Evolutionary conservation across 1,140 invertebrate genomes (phyloP).

Genomic region (Hirudo medicinalis): DNA sequence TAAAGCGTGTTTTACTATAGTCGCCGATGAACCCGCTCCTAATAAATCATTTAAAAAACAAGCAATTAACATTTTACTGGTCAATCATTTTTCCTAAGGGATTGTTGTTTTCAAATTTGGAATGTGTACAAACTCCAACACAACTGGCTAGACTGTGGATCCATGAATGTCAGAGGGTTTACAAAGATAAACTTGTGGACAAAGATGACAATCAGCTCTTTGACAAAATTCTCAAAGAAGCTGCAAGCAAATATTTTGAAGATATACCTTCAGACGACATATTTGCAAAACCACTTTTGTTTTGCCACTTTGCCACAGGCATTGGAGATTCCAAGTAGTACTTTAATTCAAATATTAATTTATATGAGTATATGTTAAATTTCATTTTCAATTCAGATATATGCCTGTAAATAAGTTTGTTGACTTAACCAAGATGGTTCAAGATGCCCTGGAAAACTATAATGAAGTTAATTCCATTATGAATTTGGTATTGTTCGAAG

Average conservation of each 20-base stretch:
- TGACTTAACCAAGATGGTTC: constrained; percentile 63
- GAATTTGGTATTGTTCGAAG: constrained; percentile 91
- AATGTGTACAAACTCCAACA: constrained; percentile 61
- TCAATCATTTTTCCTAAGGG: constrained; percentile 55
- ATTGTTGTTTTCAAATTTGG: constrained; percentile 71
- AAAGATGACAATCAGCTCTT: constrained; percentile 81
- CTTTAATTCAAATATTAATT: constrained; percentile 3
- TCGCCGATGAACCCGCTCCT: too few species aligned
- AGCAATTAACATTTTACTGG: too few species aligned
- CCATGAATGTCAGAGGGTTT: constrained; percentile 81
- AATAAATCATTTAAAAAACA: too few species aligned
- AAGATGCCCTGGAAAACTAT: constrained; percentile 78
- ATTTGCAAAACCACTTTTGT: constrained; percentile 73
- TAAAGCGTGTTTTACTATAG: not conserved
- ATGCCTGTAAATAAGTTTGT: constrained; percentile 66
- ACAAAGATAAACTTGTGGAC: constrained; percentile 80
- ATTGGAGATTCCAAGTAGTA: constrained; percentile 72
- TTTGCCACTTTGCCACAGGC: constrained; percentile 76
- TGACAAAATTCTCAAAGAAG: constrained; percentile 70
- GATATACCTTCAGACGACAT: constrained; percentile 51
- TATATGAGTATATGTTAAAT: too few species aligned
- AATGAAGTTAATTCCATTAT: constrained; percentile 90
- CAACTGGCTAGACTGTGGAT: constrained; percentile 79
- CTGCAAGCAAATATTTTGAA: constrained; percentile 81
- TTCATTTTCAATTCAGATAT: constrained; percentile 44